Percentiles rank a stretch among this genome's conserved stretches.
Evolutionary conservation across 2,113 vertebrate genomes (phyloP).

Genomic region (Sorex araneus): DNA sequence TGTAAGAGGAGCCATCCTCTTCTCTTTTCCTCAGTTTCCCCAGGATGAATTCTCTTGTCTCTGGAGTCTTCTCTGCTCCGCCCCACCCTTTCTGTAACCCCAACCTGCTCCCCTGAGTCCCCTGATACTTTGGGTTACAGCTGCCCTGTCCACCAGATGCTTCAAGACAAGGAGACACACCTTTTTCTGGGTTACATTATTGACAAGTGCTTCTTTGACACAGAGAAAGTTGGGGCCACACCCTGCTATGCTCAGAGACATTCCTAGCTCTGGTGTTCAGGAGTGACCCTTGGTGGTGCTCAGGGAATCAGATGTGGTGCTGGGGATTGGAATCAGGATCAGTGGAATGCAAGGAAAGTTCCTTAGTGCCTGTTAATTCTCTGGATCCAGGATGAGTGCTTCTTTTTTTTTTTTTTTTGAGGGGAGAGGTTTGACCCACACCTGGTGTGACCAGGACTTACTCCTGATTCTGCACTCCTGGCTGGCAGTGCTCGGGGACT

Average conservation of each 20-base stretch:
- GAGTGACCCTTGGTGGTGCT: no score
- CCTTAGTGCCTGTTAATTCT: background rate
- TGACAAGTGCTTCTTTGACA: background rate
- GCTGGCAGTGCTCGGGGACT: no score
- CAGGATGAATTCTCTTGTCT: background rate
- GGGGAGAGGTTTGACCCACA: no score
- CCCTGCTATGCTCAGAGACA: no score
- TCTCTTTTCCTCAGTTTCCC: background rate
- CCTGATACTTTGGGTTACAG: background rate
- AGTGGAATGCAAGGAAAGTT: no score
- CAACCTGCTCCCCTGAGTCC: background rate
- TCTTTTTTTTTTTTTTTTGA: no score
- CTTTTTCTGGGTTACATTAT: constrained; percentile 46
- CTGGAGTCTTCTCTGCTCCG: background rate
- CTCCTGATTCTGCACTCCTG: background rate
- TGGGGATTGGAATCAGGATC: no score
- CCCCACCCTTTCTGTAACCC: background rate
- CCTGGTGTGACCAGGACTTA: no score
- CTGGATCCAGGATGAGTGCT: no score
- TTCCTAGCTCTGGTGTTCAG: no score
- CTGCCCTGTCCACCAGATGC: background rate
- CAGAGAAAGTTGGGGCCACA: background rate
- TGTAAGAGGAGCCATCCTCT: background rate
- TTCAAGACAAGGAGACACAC: constrained; percentile 65
- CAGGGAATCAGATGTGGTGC: no score